Evolutionary conservation across 64 coral and sea anemone genomes (phyloP).

Genomic region (Montipora cactus): DNA sequence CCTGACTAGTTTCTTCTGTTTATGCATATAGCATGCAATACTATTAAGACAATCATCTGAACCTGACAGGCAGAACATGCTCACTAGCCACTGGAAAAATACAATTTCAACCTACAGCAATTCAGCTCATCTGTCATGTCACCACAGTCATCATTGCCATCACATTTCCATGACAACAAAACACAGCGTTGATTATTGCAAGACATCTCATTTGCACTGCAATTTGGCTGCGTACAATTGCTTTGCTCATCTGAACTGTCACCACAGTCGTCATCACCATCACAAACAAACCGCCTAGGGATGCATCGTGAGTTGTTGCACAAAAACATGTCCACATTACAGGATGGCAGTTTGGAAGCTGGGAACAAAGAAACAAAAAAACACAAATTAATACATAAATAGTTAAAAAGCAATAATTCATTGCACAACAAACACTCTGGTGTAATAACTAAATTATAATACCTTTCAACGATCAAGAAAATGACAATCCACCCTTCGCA

Average conservation of each 20-base stretch:
- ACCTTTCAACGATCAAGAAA: too few species aligned
- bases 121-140: conserved; percentile 74
- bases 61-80: neutral
- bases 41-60: too few species aligned
- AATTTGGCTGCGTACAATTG: conserved; percentile 46
- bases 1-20: too few species aligned
- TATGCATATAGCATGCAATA: too few species aligned
- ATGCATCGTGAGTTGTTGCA: conserved; percentile 69
- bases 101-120: conserved; percentile 45
- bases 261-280: conserved; percentile 66
- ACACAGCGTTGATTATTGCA: conserved; percentile 70
- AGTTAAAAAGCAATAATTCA: neutral
- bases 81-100: neutral
- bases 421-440: too few species aligned
- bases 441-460: too few species aligned
- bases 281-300: conserved; percentile 39
- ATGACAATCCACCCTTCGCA: too few species aligned
- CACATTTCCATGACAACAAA: conserved; percentile 53
- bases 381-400: neutral
- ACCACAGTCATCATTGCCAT: conserved; percentile 80
- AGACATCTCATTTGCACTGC: conserved; percentile 28
- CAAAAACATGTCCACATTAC: conserved; percentile 9
- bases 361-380: neutral
- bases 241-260: conserved; percentile 64
- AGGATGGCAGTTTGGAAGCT: neutral